Conservation (phyloP, 2,888 invertebrate species). For the Steromphala cineraria region DNA sequence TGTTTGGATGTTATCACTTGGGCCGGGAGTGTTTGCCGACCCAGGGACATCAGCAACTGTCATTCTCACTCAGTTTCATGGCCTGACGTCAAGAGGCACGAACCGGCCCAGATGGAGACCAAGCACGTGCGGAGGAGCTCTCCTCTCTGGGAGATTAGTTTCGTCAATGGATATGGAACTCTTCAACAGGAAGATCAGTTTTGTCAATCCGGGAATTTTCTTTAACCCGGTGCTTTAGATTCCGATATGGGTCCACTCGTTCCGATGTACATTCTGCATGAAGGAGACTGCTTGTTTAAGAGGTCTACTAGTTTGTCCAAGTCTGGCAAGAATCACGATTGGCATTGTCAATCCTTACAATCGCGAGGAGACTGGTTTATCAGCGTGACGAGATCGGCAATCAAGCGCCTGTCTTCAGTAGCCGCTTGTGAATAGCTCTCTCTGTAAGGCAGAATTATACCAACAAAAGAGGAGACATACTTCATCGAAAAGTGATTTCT, state of each 20-base stretch:
- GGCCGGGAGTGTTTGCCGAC: background rate
- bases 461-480: conserved; percentile 8
- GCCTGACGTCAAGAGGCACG: background rate
- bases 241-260: too few relatives aligned
- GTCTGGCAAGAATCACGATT: background rate
- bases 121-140: conserved; percentile 7
- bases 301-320: too few relatives aligned
- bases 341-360: background rate
- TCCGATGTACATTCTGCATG: too few relatives aligned
- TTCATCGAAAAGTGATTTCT: conserved; percentile 5
- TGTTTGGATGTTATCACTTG: background rate
- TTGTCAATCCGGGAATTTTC: background rate
- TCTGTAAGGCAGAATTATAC: background rate
- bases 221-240: background rate
- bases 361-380: background rate
- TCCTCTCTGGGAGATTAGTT: background rate
- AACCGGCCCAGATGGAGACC: background rate
- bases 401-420: background rate
- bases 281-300: too few relatives aligned
- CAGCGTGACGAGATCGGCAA: background rate
- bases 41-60: background rate
- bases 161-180: conserved; percentile 10
- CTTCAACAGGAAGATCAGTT: conserved; percentile 4
- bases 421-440: background rate
- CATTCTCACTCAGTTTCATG: background rate